A percentile compares a stretch with the other conserved stretches of the same genome.
Conservation (phyloP, 2,888 invertebrate genomes). For the Troides aeacus region DNA sequence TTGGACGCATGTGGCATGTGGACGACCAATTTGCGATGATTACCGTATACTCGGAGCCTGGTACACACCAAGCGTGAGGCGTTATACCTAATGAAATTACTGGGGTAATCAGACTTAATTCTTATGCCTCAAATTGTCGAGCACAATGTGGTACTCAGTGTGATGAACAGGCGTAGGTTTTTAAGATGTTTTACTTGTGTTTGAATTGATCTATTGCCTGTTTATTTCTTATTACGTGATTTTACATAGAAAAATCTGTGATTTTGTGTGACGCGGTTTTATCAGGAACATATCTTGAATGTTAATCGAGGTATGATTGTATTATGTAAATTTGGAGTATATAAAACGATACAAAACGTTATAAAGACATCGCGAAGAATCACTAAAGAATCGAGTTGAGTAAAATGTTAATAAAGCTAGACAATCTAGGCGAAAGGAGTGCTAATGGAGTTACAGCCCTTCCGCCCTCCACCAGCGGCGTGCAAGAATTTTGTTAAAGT, state of each 20-base stretch:
- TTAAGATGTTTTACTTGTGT: too few relatives aligned
- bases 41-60: neutral
- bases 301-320: neutral
- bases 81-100: too few relatives aligned
- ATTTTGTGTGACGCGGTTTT: too few relatives aligned
- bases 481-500: conserved; percentile 27
- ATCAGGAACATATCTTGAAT: too few relatives aligned
- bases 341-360: neutral
- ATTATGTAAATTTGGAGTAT: neutral
- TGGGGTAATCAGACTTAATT: too few relatives aligned
- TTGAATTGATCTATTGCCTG: too few relatives aligned
- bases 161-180: too few relatives aligned
- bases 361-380: neutral
- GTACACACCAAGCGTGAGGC: neutral
- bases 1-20: conserved; percentile 31
- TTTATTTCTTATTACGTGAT: too few relatives aligned
- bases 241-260: too few relatives aligned
- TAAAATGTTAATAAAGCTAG: neutral
- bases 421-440: conserved; percentile 17
- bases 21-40: conserved; percentile 29
- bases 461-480: conserved; percentile 10
- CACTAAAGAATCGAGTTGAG: neutral
- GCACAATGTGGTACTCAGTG: too few relatives aligned
- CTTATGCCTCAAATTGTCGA: too few relatives aligned
- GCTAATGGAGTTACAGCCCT: conserved; percentile 20